Conservation (phyloP, 2,888 invertebrate species). For the Eremobia ochroleuca region DNA sequence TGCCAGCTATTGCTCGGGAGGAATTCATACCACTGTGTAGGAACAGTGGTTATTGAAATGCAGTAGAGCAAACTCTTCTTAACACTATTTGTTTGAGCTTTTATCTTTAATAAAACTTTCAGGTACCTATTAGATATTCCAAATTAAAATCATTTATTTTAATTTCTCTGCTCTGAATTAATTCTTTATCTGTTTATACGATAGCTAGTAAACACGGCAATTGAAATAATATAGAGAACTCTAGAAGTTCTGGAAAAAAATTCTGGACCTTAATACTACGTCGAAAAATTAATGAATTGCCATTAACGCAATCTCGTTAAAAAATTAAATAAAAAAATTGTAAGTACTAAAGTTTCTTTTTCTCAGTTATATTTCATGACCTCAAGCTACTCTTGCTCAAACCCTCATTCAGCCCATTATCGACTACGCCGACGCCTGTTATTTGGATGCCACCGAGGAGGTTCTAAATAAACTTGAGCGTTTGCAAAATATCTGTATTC, state of each 20-base stretch:
- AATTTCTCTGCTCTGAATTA: too few relatives aligned
- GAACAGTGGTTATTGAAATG: not conserved
- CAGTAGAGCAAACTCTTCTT: not conserved
- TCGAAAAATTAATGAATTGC: not conserved
- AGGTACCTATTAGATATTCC: too few relatives aligned
- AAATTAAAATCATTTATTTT: not conserved
- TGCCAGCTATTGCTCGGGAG: constrained; percentile 14
- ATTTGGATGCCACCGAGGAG: too few relatives aligned
- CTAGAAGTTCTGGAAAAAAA: not conserved
- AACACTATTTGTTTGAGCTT: too few relatives aligned
- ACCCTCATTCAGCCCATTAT: too few relatives aligned
- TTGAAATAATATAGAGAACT: not conserved
- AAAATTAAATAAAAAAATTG: not conserved
- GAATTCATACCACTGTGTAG: constrained; percentile 21
- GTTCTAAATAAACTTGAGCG: too few relatives aligned
- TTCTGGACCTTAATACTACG: not conserved
- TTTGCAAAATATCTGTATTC: too few relatives aligned
- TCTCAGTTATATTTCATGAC: not conserved
- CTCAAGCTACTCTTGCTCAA: too few relatives aligned
- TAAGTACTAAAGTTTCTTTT: not conserved
- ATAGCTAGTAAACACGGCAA: not conserved
- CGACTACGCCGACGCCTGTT: too few relatives aligned
- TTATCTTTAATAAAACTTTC: too few relatives aligned
- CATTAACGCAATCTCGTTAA: not conserved
- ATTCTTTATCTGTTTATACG: not conserved